These are phyloP conservation scores for Sebastes trivittatus DNA, from an alignment of 2,797 vertebrate genomes.

Conservation along the genomic window DNA sequence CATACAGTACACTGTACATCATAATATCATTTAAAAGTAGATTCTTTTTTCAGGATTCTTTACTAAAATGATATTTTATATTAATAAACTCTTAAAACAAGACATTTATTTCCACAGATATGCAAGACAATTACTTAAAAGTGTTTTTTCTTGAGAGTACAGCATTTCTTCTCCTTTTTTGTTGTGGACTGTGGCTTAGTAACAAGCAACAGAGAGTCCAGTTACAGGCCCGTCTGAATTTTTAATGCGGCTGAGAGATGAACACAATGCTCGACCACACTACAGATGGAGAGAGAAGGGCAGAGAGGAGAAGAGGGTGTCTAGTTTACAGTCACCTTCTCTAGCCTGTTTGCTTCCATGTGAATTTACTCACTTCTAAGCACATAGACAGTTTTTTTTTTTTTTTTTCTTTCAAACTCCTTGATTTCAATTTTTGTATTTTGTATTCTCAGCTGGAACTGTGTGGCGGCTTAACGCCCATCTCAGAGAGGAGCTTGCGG, in stretches of 20 bases:
- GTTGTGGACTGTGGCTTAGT: constrained; percentile 80
- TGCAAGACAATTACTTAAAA: constrained; percentile 3
- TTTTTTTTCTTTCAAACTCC: neutral
- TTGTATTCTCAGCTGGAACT: constrained; percentile 69
- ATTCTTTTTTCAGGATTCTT: neutral
- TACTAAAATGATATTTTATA: neutral
- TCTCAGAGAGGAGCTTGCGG: constrained; percentile 70
- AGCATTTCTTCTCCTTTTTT: constrained; percentile 55
- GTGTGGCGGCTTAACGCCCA: constrained; percentile 72
- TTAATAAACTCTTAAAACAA: neutral
- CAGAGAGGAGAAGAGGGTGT: constrained; percentile 59
- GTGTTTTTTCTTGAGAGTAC: constrained; percentile 28
- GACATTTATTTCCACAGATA: neutral
- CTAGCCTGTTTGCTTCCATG: constrained; percentile 32
- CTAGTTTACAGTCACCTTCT: constrained; percentile 70
- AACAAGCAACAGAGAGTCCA: constrained; percentile 76
- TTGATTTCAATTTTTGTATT: constrained; percentile 7
- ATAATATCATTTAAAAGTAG: neutral
- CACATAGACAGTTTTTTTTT: neutral
- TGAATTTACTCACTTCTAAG: constrained; percentile 26
- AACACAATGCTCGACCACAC: constrained; percentile 79
- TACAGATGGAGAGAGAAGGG: constrained; percentile 68
- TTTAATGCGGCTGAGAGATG: constrained; percentile 81
- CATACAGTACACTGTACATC: neutral
- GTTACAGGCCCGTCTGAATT: constrained; percentile 83